Base-by-base conservation (phyloP, 2,888 invertebrate genomes). In the Trichopoda pennipes region DNA sequence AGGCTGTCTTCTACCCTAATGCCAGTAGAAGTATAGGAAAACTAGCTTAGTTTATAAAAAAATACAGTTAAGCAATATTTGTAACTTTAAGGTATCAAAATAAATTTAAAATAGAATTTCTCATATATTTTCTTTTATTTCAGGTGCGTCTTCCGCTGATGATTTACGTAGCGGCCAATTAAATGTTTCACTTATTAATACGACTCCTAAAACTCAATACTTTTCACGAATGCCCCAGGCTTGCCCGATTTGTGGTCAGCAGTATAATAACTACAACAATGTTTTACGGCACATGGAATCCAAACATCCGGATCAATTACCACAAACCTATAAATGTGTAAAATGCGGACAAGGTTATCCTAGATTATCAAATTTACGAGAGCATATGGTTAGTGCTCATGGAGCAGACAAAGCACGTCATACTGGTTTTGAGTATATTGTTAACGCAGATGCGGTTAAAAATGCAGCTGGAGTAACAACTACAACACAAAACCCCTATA, bases 241-340 rank as follows among this genome's bases (percentile, higher is more conserved):
- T 23, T 91, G 91, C 66, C 90, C 90, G 16, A 91, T 91, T 69
- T 91, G 91, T 76, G 90, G 90, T 0, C 90, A 90, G 72, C 90
- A 90, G 78, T 91, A 91, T 80, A 91, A 91, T 69, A 91, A 91
- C 83, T 91, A 91, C 69, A 91, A 91, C 83, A 91, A 91, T 83
- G 91, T 91, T 23, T 84, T 91, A 63, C 88, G 91, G 0, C 91
- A 91, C 79, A 91, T 91, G 91, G 91, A 91, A 84, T 89, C 91
- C 2, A 91, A 91, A 81, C 91, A 91, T 88, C 91, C 91, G 0
- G 91, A 91, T 80, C 91, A 91, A 81, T 84, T 91, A 81, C 91
- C 91, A 12, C 89, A 90, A 74, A 91, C 91, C 0, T 91, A 91
- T 85, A 90, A 90, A 76, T 91, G 91, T 75, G 90, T 90, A 1